Conservation (phyloP, 2,888 invertebrate genomes). For the Philhelius pedissequus region DNA sequence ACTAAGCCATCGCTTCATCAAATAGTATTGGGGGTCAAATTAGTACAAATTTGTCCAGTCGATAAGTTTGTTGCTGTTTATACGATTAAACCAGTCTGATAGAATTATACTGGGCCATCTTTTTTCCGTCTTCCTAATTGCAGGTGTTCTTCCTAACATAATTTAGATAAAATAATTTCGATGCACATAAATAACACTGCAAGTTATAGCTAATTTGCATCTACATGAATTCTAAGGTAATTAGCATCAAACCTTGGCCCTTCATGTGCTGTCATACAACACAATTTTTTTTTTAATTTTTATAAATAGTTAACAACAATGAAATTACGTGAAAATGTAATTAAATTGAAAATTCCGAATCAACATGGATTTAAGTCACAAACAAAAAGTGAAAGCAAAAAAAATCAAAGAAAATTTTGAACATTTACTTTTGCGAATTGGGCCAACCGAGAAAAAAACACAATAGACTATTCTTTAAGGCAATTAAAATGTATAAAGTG, state of each 20-base stretch:
- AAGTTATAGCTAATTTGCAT: neutral
- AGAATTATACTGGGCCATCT: too few relatives aligned
- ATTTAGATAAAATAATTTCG: neutral
- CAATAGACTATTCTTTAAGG: neutral
- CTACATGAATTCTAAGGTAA: neutral
- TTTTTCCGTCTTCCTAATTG: neutral
- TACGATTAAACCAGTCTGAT: too few relatives aligned
- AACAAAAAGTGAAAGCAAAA: neutral
- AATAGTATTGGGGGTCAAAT: too few relatives aligned
- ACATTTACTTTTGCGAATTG: neutral
- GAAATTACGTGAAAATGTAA: neutral
- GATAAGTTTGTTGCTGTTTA: too few relatives aligned
- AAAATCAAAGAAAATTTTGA: neutral
- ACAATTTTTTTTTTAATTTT: neutral
- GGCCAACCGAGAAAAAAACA: neutral
- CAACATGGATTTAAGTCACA: neutral
- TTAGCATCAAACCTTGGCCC: slow-evolving; percentile 13
- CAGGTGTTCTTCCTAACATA: neutral
- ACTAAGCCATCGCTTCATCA: too few relatives aligned
- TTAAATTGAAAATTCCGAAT: neutral
- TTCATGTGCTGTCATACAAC: neutral
- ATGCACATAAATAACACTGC: neutral
- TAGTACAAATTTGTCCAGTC: too few relatives aligned
- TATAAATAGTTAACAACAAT: neutral
- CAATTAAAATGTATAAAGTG: slow-evolving; percentile 13